These are phyloP conservation scores for Synaphobranchus kaupii DNA, from an alignment of 2,797 vertebrate species.

Conservation along the genomic window DNA sequence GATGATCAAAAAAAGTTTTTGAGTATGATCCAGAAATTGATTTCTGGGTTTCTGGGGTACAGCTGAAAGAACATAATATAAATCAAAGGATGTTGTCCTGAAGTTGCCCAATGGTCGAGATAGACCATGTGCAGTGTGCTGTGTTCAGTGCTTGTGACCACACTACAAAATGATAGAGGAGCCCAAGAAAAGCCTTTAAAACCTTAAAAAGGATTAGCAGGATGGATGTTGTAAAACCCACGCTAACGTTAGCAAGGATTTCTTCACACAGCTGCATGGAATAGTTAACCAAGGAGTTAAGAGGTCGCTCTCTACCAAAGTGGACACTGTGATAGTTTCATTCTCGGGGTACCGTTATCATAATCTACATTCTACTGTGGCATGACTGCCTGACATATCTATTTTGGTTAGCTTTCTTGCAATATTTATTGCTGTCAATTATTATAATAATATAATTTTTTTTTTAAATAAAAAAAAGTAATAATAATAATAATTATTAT, in stretches of 20 bases:
- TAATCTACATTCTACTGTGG: background rate
- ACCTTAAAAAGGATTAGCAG: background rate
- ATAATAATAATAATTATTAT: too few relatives aligned
- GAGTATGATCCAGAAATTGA: background rate
- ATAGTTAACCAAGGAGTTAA: background rate
- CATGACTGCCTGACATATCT: background rate
- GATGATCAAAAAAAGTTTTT: background rate
- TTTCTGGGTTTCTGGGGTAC: background rate
- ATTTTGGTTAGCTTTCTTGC: background rate
- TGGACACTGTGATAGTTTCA: background rate
- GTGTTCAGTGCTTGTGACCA: background rate
- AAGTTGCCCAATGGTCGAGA: background rate
- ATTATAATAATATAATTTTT: background rate
- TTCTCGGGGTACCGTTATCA: background rate
- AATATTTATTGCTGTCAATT: background rate
- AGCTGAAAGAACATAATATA: background rate
- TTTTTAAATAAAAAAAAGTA: too few relatives aligned
- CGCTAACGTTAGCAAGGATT: background rate
- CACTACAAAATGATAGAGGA: background rate
- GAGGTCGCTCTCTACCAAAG: background rate
- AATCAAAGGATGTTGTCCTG: background rate
- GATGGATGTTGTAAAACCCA: background rate
- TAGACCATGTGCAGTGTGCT: background rate
- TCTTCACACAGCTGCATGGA: background rate
- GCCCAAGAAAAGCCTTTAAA: background rate